Evolutionary conservation across 2,113 vertebrate species (phyloP), one percentile per base, ranked within the genome.

Genomic region (Sinocyclocheilus grahami): DNA sequence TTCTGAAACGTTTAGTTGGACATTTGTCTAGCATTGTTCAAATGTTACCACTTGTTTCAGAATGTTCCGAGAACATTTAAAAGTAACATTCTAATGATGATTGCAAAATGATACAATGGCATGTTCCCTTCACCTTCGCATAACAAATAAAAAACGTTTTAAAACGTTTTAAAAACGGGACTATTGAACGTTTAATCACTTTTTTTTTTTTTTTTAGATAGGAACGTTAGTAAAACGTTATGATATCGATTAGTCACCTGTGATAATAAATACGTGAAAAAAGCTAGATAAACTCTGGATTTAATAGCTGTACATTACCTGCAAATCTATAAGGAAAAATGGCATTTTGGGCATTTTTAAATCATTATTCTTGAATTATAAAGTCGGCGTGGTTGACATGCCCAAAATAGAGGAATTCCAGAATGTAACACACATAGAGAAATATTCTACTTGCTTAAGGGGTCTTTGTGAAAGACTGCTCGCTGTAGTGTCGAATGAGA

Each of bases 401-500:
- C 3, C n/a, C n/a, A 65, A 65, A 65, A 65, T 5, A 30, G 24
- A 13, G 24, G 12, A 65, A 65, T 65, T 65, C n/a, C 24, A 27
- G 24, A 27, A 27, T 65, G 12, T 69, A 18, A 69, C 65, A 20
- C 30, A 20, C 6, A 51, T 18, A 18, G 51, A 18, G 14, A 18
- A 65, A 2, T 30, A 65, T 30, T 65, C 12, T 14, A 6, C 4
- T 13, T 24, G 60, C 4, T 63, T 18, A 69, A 1, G 5, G 14
- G 27, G 33, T 3, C 67, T 13, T 69, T 33, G 13, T 69, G 24
- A 71, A 71, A 67, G 37, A 93, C 92, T 48, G 46, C 46, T 93
- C 89, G 91, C 90, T 92, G 92, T 91, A 87, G 89, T 87, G 92
- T 7, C 1, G 16, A 71, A 71, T 8, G 6, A 37, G 67, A 71